These are phyloP conservation scores for Athene noctua DNA, from an alignment of 2,113 vertebrate genomes.

Conservation along the genomic window DNA sequence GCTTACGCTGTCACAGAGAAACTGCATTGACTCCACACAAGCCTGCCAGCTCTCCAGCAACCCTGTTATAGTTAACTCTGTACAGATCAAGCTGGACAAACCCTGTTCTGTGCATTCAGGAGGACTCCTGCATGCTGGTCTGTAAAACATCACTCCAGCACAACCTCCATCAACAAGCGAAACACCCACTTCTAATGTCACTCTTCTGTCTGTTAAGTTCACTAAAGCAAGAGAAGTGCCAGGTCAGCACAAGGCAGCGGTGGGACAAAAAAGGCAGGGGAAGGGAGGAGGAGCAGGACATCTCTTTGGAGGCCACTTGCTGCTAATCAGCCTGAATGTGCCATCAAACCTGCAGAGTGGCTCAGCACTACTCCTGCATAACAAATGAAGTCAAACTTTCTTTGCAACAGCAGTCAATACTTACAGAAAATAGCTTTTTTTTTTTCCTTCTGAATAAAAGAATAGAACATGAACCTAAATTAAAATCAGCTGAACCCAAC, in stretches of 20 bases:
- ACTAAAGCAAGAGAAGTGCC: neutral
- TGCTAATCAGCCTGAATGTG: neutral
- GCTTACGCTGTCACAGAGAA: neutral
- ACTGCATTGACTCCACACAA: neutral
- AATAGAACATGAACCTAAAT: neutral
- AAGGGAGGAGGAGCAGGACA: neutral
- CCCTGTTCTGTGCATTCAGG: neutral
- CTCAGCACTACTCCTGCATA: neutral
- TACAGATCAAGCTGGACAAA: neutral
- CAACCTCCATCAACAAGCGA: neutral
- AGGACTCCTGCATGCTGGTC: neutral
- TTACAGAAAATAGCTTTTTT: neutral
- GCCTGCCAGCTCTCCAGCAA: neutral
- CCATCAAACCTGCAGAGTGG: neutral
- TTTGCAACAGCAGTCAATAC: neutral
- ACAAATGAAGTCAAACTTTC: neutral
- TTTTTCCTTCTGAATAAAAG: neutral
- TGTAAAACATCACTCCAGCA: neutral
- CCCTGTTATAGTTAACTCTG: fast-evolving
- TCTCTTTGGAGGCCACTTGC: neutral
- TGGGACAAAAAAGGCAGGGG: neutral
- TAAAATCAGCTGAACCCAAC: neutral
- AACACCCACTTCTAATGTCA: neutral
- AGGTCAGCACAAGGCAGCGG: neutral
- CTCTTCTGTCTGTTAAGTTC: neutral